phyloP scores from a whole-genome alignment of 2,797 vertebrate genomes.

The Sebastolobus alascanus region DNA sequence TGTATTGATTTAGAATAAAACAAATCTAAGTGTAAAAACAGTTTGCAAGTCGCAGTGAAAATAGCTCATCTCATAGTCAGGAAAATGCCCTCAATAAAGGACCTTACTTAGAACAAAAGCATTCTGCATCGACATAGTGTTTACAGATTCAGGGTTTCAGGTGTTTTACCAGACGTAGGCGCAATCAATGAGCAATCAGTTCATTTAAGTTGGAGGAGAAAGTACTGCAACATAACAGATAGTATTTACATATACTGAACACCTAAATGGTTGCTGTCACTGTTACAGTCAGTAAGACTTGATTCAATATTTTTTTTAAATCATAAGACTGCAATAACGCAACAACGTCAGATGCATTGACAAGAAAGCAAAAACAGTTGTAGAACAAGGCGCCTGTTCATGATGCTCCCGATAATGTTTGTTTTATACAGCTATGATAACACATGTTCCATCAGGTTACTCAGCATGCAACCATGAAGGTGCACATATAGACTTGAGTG shows the following conservation, averaged over 20 bases:
- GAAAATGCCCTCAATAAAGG: slow-evolving; percentile 1
- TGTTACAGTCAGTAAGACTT: neutral
- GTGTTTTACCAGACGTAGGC: neutral
- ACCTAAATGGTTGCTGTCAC: neutral
- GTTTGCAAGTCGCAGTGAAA: neutral
- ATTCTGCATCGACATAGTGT: neutral
- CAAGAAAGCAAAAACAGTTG: neutral
- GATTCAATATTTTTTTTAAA: neutral
- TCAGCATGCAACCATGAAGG: neutral
- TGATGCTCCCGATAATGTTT: neutral
- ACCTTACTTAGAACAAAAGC: neutral
- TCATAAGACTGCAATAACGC: neutral
- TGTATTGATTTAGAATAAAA: slow-evolving; percentile 8
- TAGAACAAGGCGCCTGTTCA: too few species aligned
- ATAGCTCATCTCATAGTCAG: neutral
- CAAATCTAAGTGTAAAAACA: slow-evolving; percentile 11
- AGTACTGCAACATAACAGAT: neutral
- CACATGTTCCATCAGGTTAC: neutral
- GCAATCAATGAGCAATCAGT: slow-evolving; percentile 14
- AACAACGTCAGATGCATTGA: neutral
- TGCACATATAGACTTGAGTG: neutral
- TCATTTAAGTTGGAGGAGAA: neutral
- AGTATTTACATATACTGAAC: neutral
- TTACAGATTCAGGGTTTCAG: slow-evolving; percentile 14
- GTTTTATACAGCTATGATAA: neutral